Conservation (phyloP, 2,888 invertebrate genomes). For the Hyposoter dolosus region DNA sequence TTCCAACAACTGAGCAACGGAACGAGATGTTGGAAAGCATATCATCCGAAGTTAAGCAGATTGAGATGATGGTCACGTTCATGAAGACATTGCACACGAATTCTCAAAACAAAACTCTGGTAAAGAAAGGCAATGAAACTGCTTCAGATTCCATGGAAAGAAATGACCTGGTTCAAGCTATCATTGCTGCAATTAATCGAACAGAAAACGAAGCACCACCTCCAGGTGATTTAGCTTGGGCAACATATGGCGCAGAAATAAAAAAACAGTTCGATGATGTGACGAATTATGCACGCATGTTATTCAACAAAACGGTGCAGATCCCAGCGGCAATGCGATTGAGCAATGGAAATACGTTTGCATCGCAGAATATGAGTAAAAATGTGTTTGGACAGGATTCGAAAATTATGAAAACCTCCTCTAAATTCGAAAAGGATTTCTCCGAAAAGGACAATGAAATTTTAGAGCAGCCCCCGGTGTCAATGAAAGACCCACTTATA, state of each 20-base stretch:
- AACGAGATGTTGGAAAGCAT: constrained; percentile 50
- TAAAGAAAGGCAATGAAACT: neutral
- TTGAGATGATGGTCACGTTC: constrained; percentile 26
- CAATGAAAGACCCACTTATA: constrained; percentile 9
- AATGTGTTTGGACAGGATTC: neutral
- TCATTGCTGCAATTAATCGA: constrained; percentile 63
- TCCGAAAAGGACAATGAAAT: neutral
- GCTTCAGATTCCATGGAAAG: constrained; percentile 65
- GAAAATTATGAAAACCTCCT: constrained; percentile 66
- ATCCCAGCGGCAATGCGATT: constrained; percentile 4
- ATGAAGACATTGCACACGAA: constrained; percentile 35
- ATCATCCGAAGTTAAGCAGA: constrained; percentile 30
- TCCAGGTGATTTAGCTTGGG: constrained; percentile 66
- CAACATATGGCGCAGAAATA: constrained; percentile 42
- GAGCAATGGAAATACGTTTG: neutral
- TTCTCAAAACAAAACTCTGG: neutral
- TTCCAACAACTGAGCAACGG: constrained; percentile 59
- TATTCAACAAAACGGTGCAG: neutral
- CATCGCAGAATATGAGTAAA: constrained; percentile 9
- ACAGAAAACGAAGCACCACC: constrained; percentile 66
- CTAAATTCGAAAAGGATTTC: constrained; percentile 40
- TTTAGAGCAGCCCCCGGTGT: neutral
- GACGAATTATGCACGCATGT: constrained; percentile 26
- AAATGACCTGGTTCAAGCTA: constrained; percentile 59
- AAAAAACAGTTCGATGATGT: constrained; percentile 50